phyloP scores from a whole-genome alignment of 2,888 invertebrate genomes.

The Pseudeuparius sepicola region DNA sequence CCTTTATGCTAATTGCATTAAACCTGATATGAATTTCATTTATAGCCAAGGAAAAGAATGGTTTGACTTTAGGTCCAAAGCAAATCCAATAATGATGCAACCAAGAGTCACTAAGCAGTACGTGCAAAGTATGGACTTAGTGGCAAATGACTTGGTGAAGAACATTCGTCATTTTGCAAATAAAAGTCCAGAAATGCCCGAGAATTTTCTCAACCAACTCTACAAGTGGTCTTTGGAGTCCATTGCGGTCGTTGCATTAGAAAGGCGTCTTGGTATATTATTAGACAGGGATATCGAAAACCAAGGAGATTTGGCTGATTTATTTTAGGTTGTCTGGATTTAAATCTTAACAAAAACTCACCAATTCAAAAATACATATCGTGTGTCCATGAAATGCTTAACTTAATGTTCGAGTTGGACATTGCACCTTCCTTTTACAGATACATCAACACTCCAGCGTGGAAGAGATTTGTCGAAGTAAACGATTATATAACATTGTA shows the following conservation, averaged over 20 bases:
- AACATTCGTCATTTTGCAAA: slow-evolving; percentile 22
- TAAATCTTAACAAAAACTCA: slow-evolving; percentile 31
- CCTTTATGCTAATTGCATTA: too few relatives aligned
- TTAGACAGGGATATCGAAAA: too few relatives aligned
- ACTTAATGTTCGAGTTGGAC: slow-evolving; percentile 32
- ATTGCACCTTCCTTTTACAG: slow-evolving; percentile 33
- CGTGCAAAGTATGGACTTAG: slow-evolving; percentile 28
- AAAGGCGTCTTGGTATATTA: slow-evolving; percentile 32
- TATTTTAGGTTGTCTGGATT: slow-evolving; percentile 37
- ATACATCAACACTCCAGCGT: slow-evolving; percentile 30
- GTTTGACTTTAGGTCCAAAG: slow-evolving; percentile 43
- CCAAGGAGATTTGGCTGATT: too few relatives aligned
- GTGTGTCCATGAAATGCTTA: slow-evolving; percentile 28
- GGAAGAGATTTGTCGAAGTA: slow-evolving; percentile 31
- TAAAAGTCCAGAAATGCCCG: slow-evolving; percentile 27
- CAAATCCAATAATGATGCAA: slow-evolving; percentile 46
- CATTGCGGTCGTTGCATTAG: slow-evolving; percentile 36
- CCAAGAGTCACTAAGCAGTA: slow-evolving; percentile 36
- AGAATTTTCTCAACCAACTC: slow-evolving; percentile 44
- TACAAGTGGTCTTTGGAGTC: slow-evolving; percentile 56
- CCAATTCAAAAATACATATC: slow-evolving; percentile 39
- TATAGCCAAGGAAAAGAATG: slow-evolving; percentile 45
- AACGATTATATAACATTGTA: slow-evolving; percentile 36
- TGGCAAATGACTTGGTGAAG: slow-evolving; percentile 29
- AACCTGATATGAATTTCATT: too few relatives aligned